phyloP scores from a whole-genome alignment of 2,888 invertebrate genomes.

The Leucozona laternaria region DNA sequence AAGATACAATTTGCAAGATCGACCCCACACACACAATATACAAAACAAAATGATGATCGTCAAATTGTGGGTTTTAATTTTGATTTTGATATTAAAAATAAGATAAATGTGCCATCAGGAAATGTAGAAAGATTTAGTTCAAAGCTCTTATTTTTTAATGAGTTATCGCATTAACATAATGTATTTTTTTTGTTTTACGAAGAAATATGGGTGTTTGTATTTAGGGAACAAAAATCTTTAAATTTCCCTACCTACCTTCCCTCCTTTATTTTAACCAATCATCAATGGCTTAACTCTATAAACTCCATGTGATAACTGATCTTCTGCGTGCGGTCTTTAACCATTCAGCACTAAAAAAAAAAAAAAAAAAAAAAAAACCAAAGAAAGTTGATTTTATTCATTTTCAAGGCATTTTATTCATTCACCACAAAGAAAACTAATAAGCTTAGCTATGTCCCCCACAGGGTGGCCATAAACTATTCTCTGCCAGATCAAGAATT shows the following conservation, averaged over 20 bases:
- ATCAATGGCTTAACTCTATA: constrained; percentile 47
- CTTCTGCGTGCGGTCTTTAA: constrained; percentile 70
- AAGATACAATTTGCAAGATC: constrained; percentile 54
- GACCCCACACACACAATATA: constrained; percentile 26
- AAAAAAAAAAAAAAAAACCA: not conserved
- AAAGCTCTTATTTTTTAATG: constrained; percentile 6
- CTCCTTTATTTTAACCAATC: constrained; percentile 59
- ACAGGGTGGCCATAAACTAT: constrained; percentile 71
- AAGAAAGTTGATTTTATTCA: constrained; percentile 26
- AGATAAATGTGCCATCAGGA: constrained; percentile 36
- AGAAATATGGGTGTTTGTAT: constrained; percentile 34
- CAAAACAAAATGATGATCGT: not conserved
- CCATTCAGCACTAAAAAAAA: constrained; percentile 15
- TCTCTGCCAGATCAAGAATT: constrained; percentile 50
- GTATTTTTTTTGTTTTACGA: constrained; percentile 2
- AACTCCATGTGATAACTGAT: constrained; percentile 61
- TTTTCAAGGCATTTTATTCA: constrained; percentile 53
- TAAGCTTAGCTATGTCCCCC: constrained; percentile 70
- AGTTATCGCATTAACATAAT: constrained; percentile 33
- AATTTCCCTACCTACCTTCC: constrained; percentile 37
- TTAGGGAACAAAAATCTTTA: not conserved
- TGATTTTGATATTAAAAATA: constrained; percentile 26
- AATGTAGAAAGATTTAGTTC: constrained; percentile 36
- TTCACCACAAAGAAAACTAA: constrained; percentile 71
- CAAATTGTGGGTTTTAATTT: constrained; percentile 32